phyloP scores from a whole-genome alignment of 1,140 invertebrate species.

The Drosophila nebulosa region DNA sequence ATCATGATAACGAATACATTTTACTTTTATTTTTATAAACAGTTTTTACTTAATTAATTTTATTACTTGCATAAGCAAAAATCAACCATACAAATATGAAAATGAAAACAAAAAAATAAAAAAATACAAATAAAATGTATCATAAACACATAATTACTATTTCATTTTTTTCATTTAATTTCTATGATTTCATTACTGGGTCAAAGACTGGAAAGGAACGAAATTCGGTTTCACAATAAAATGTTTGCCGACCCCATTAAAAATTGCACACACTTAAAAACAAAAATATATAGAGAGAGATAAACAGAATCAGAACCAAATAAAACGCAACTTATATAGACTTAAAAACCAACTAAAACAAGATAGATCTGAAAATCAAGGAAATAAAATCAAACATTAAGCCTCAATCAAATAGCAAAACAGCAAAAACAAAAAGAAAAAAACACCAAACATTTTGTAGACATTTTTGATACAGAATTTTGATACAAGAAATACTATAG shows the following conservation, averaged over 20 bases:
- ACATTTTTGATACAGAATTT: slow-evolving; percentile 61
- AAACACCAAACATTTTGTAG: slow-evolving; percentile 51
- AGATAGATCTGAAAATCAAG: slow-evolving; percentile 26
- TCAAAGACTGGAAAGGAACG: slow-evolving; percentile 48
- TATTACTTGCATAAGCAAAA: slow-evolving; percentile 52
- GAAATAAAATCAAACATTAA: slow-evolving; percentile 27
- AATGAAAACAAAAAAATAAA: slow-evolving; percentile 46
- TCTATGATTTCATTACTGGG: slow-evolving; percentile 5
- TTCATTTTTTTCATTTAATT: not conserved
- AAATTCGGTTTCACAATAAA: slow-evolving; percentile 61
- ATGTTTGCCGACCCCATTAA: slow-evolving; percentile 50
- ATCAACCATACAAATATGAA: slow-evolving; percentile 36
- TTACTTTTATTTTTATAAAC: slow-evolving; percentile 71
- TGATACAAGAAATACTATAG: slow-evolving; percentile 44
- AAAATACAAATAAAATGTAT: slow-evolving; percentile 69
- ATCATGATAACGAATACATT: slow-evolving; percentile 43
- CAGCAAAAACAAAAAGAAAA: slow-evolving; percentile 3
- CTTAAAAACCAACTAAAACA: slow-evolving; percentile 48
- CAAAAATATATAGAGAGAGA: slow-evolving; percentile 2
- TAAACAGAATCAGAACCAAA: slow-evolving; percentile 55
- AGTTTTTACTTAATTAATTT: slow-evolving; percentile 77
- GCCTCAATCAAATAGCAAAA: slow-evolving; percentile 13
- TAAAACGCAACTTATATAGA: slow-evolving; percentile 63
- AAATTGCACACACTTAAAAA: not conserved
- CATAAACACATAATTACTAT: slow-evolving; percentile 46